Conservation (phyloP, 1,140 invertebrate genomes). For the Proales similis region DNA sequence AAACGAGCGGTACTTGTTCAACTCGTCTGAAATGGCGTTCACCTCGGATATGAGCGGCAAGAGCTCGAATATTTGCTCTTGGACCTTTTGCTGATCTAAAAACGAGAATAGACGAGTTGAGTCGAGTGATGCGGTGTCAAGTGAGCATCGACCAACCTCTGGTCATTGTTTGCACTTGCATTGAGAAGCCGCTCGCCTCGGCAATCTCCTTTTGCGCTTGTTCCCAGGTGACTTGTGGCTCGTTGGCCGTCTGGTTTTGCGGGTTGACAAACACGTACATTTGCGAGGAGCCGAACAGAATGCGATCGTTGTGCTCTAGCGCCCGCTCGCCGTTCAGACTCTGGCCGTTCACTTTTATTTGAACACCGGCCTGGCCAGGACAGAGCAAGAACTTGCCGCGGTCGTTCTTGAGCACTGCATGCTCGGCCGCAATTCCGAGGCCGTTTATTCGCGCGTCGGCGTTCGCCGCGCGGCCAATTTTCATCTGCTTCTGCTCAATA, state of each 20-base stretch:
- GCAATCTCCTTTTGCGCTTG: slow-evolving; percentile 55
- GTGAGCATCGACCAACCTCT: slow-evolving; percentile 45
- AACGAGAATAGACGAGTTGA: not conserved
- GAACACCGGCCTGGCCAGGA: slow-evolving; percentile 42
- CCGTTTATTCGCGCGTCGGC: slow-evolving; percentile 50
- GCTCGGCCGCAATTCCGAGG: slow-evolving; percentile 41
- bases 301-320: slow-evolving; percentile 50
- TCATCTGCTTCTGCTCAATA: slow-evolving; percentile 43
- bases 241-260: slow-evolving; percentile 42
- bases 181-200: slow-evolving; percentile 52
- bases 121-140: not conserved
- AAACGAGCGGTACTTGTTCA: slow-evolving; percentile 52
- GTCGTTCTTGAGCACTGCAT: slow-evolving; percentile 1
- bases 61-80: slow-evolving; percentile 53
- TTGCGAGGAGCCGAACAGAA: slow-evolving; percentile 54
- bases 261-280: slow-evolving; percentile 51
- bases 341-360: slow-evolving; percentile 51
- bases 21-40: slow-evolving; percentile 53
- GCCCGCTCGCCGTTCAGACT: slow-evolving; percentile 43
- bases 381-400: not conserved
- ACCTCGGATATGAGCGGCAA: slow-evolving; percentile 53
- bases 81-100: slow-evolving; percentile 51
- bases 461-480: slow-evolving; percentile 49
- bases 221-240: slow-evolving; percentile 48
- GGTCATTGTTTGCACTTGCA: slow-evolving; percentile 39